Evolutionary conservation across 2,797 vertebrate species (phyloP).

Genomic region (Harpagifer antarcticus): DNA sequence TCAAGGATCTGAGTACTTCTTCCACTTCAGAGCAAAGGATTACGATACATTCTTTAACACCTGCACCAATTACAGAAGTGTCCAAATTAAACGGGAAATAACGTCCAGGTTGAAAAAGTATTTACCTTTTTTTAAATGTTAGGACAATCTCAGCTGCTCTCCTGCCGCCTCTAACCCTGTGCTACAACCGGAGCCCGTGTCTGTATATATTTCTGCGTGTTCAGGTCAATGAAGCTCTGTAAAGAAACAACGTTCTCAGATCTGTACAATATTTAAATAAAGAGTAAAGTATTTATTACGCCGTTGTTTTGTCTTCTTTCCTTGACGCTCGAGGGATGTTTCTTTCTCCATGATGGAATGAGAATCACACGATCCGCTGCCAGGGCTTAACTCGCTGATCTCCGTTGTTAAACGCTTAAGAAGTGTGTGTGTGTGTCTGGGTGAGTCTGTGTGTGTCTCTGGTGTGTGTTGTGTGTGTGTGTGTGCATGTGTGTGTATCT

Average conservation of each 20-base stretch:
- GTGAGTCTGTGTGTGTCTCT: conserved; percentile 42
- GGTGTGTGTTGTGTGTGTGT: too few relatives aligned
- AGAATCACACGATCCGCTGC: too few relatives aligned
- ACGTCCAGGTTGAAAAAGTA: too few relatives aligned
- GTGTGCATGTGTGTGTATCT: too few relatives aligned
- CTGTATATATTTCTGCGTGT: conserved; percentile 56
- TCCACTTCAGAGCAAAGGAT: too few relatives aligned
- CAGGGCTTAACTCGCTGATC: conserved; percentile 1
- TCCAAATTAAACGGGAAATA: too few relatives aligned
- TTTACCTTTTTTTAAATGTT: neutral
- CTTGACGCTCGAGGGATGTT: neutral
- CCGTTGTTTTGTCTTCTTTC: conserved; percentile 4
- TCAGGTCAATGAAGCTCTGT: conserved; percentile 80
- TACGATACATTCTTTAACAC: too few relatives aligned
- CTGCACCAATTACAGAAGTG: too few relatives aligned
- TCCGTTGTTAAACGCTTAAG: neutral
- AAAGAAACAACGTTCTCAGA: conserved; percentile 82
- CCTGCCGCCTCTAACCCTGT: conserved; percentile 34
- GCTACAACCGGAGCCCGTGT: too few relatives aligned
- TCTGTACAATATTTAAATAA: conserved; percentile 98
- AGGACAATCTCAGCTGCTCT: conserved; percentile 62
- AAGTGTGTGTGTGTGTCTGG: conserved; percentile 15
- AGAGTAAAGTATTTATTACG: conserved; percentile 94
- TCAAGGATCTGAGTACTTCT: too few relatives aligned
- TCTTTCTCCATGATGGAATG: neutral